Evolutionary conservation across 2,113 vertebrate genomes (phyloP).

Genomic region (Callopanchax toddi): DNA sequence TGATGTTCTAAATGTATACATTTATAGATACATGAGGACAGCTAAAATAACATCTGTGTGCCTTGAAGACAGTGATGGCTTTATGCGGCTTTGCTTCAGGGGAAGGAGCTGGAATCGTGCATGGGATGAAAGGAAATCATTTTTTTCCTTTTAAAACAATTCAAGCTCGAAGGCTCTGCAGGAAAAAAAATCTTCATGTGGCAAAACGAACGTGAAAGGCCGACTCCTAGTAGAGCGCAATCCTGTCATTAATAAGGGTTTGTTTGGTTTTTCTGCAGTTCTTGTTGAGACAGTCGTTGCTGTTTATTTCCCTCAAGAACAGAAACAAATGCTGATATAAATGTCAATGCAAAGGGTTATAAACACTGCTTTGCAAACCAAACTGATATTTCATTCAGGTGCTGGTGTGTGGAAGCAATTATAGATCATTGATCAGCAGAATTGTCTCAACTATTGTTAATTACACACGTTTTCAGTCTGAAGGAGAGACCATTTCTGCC

Average conservation of each 20-base stretch:
- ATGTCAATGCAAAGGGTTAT: background rate
- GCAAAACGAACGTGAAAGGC: slow-evolving; percentile 40
- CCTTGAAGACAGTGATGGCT: slow-evolving; percentile 69
- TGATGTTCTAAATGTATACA: slow-evolving; percentile 56
- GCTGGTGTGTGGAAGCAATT: slow-evolving; percentile 30
- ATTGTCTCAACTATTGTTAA: slow-evolving; percentile 40
- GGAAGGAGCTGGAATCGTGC: slow-evolving; percentile 45
- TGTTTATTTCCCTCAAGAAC: background rate
- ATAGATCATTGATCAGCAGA: slow-evolving; percentile 57
- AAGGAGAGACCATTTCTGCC: slow-evolving; percentile 50
- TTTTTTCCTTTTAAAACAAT: slow-evolving; percentile 53
- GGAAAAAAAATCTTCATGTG: slow-evolving; percentile 30
- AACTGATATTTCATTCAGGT: background rate
- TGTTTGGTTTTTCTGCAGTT: slow-evolving; percentile 7
- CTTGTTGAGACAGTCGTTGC: slow-evolving; percentile 1
- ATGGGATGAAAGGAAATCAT: slow-evolving; percentile 57
- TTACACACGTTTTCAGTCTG: slow-evolving; percentile 49
- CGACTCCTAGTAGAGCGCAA: slow-evolving; percentile 33
- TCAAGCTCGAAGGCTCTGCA: slow-evolving; percentile 41
- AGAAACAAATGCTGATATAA: background rate
- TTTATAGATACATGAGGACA: slow-evolving; percentile 64
- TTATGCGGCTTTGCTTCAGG: slow-evolving; percentile 64
- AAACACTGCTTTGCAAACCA: background rate
- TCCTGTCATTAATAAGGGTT: slow-evolving; percentile 24
- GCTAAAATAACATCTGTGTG: slow-evolving; percentile 67